Evolutionary conservation across 2,888 invertebrate species (phyloP), one percentile per base, ranked within the genome.

Genomic region (Holacanthella duospinosa): DNA sequence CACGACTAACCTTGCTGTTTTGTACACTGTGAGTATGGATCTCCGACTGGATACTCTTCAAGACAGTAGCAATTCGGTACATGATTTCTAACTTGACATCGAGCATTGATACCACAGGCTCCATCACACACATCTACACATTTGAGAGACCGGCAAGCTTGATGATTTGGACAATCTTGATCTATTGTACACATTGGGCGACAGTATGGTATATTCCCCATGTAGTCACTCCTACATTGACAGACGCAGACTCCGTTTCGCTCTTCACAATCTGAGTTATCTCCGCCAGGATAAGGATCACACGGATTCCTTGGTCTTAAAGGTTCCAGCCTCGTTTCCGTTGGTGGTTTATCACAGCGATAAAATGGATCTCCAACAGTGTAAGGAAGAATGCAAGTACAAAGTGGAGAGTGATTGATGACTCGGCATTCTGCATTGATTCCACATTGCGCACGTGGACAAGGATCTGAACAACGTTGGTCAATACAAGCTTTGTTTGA

Each of bases 391-490:
- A 67, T 65, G 43, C 75, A 75, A 44, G 62, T 67, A 66, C 71
- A 70, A 29, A 64, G 60, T 9, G 71, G 69, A 25, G 60, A 60
- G 29, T 71, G 71, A 55, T 67, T 66, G 21, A 64, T 61, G 3
- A 69, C 71, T 26, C 56, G 36, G 55, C 71, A 71, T 25, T 65
- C 43, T 1, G 71, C 68, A n/a, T 60, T 59, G 12, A 63, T 61
- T 82, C 63, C 66, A 48, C 64, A 64, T 44, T 61, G 55, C 28
- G 48, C 53, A 1, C 61, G 56, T 12, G 28, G 75, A 74, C 93
- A 93, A 44, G 93, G 92, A 79, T 93, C 89, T 12, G 86, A 84
- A 76, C 93, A 93, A 78, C 86, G 87, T 74, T 87, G 87, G 76
- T 89, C 88, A 43, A 90, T 82, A 73, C 93, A 93, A 24, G 92